Conservation (phyloP, 2,797 vertebrate species). For the Dendrocincla tyrannina region DNA sequence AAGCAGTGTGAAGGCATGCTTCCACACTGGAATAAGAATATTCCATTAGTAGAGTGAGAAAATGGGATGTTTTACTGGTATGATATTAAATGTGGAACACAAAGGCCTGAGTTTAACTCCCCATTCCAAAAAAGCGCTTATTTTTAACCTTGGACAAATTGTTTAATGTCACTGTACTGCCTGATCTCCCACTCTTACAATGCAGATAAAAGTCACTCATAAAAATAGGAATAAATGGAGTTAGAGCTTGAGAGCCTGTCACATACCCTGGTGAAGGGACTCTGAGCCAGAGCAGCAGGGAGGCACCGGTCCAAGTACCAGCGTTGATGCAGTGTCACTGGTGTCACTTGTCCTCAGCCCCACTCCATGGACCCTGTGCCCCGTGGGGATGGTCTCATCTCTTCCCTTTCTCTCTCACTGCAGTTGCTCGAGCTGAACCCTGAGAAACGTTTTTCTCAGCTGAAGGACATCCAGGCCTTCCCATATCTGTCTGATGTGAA, state of each 20-base stretch:
- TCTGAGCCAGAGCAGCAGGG: background rate
- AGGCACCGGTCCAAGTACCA: background rate
- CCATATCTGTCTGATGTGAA: constrained; percentile 87
- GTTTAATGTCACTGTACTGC: background rate
- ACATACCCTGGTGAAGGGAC: fast-evolving
- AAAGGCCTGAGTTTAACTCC: background rate
- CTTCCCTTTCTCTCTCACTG: background rate
- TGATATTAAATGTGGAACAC: background rate
- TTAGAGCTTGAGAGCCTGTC: background rate
- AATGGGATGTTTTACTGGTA: background rate
- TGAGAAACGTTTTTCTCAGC: constrained; percentile 86
- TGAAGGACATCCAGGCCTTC: constrained; percentile 86
- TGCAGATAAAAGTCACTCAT: background rate
- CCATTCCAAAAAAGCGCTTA: background rate
- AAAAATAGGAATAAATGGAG: background rate
- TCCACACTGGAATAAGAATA: background rate
- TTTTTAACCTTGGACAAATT: background rate
- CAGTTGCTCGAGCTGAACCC: constrained; percentile 89
- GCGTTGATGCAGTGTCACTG: fast-evolving
- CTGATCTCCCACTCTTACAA: background rate
- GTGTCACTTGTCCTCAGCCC: background rate
- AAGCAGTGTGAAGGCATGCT: background rate
- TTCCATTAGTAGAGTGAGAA: background rate
- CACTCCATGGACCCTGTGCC: background rate
- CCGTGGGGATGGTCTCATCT: background rate